Conservation (phyloP, 2,888 invertebrate species). For the Ochropleura leucogaster region DNA sequence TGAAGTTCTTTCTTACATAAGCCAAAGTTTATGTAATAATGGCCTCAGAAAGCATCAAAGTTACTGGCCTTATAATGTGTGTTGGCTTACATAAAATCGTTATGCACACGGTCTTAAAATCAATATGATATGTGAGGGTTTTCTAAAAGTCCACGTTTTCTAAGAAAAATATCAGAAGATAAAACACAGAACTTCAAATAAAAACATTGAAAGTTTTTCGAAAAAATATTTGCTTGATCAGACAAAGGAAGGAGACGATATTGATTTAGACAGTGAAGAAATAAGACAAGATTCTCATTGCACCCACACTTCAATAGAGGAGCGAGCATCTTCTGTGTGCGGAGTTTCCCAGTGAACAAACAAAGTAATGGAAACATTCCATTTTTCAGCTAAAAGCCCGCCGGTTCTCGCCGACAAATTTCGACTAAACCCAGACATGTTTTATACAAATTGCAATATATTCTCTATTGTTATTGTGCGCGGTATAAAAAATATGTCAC, state of each 20-base stretch:
- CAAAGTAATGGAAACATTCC: constrained; percentile 66
- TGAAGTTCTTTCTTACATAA: constrained; percentile 11
- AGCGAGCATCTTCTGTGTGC: constrained; percentile 36
- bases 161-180: not conserved
- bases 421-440: constrained; percentile 45
- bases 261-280: constrained; percentile 55
- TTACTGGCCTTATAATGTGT: not conserved
- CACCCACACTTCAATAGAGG: constrained; percentile 44
- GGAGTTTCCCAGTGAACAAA: constrained; percentile 38
- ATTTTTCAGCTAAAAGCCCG: constrained; percentile 66
- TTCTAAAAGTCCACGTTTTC: not conserved
- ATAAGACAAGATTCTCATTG: constrained; percentile 58
- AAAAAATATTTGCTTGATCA: constrained; percentile 46
- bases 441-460: constrained; percentile 43
- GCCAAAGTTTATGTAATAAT: not conserved
- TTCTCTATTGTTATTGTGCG: constrained; percentile 29
- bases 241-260: constrained; percentile 47
- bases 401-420: constrained; percentile 52
- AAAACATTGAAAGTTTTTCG: constrained; percentile 25
- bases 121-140: not conserved
- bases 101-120: not conserved
- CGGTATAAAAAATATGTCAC: constrained; percentile 38
- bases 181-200: constrained; percentile 24
- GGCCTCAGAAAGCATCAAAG: not conserved
- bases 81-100: not conserved